Evolutionary conservation across 2,888 invertebrate species (phyloP), one percentile per base, ranked within the genome.

Genomic region (Notodonta ziczac): DNA sequence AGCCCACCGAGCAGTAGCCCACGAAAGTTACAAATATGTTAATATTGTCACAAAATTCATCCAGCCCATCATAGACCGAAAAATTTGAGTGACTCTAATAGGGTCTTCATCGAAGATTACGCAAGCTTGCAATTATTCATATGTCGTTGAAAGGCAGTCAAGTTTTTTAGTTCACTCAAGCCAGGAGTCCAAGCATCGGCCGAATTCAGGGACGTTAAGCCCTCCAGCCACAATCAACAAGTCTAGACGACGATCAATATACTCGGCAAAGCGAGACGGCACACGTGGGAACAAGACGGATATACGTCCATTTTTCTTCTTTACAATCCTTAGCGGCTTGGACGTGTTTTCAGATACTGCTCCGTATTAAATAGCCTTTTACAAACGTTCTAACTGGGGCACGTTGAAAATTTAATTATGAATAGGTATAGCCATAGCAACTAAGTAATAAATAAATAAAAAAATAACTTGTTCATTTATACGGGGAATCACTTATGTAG

Each of bases 191-290:
- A 69, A 69, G 62, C 58, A 55, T 65, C 66, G 71, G 58, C 65
- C 72, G 69, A 82, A 81, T 80, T 83, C 81, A 77, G 82, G 80
- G 82, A 82, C 77, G 76, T 77, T 76, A 81, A 83, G 78, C 83
- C 82, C 82, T 81, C 79, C 78, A 81, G 78, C 73, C 65, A 83
- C 81, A 86, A 91, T 93, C 92, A 92, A 92, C 93, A 92, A 92
- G 93, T 93, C 90, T 88, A 90, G 92, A 89, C 89, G 76, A 76
- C 93, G 92, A 93, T 93, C 93, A 93, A 93, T 93, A 93, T 85
- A 82, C 77, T 69, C 74, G 83, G 74, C 70, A 70, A 80, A 88
- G 83, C 81, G 85, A 82, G 88, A 86, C 69, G 70, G 81, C 75
- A 74, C 65, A 66, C 60, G 86, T 73, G 80, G 60, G 82, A 90